phyloP scores from a whole-genome alignment of 2,797 vertebrate genomes.

The Hydrophis major region DNA sequence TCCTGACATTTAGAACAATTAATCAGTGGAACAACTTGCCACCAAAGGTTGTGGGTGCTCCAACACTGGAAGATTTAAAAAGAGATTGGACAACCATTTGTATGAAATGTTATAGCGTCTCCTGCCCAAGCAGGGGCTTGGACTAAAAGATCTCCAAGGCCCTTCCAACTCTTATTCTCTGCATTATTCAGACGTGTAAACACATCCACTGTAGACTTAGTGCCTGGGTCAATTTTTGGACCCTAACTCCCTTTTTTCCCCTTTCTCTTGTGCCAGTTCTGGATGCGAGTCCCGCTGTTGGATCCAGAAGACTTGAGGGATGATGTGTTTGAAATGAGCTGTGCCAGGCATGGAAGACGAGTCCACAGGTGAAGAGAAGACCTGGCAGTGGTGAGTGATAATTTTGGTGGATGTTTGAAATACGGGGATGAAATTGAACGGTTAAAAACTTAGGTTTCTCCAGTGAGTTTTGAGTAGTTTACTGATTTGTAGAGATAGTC shows the following conservation, averaged over 20 bases:
- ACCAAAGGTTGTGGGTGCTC: no score
- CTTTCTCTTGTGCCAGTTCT: conserved; percentile 74
- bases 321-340: conserved; percentile 85
- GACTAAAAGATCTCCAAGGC: not conserved
- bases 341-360: conserved; percentile 73
- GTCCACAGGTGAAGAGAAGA: conserved; percentile 81
- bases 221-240: no score
- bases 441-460: not conserved
- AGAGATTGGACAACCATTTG: no score
- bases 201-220: no score
- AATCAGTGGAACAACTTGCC: no score
- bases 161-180: not conserved
- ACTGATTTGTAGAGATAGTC: not conserved
- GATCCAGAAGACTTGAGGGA: conserved; percentile 81
- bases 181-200: not conserved
- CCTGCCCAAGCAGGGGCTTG: no score
- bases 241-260: fast-evolving
- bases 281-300: conserved; percentile 87
- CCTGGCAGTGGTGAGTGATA: conserved; percentile 82
- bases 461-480: no score
- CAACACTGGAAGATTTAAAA: no score
- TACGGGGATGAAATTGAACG: no score
- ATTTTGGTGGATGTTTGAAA: no score
- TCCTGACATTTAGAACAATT: no score
- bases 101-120: no score